Conservation (phyloP, 23 tunicate species). For the Diplosoma virens region DNA sequence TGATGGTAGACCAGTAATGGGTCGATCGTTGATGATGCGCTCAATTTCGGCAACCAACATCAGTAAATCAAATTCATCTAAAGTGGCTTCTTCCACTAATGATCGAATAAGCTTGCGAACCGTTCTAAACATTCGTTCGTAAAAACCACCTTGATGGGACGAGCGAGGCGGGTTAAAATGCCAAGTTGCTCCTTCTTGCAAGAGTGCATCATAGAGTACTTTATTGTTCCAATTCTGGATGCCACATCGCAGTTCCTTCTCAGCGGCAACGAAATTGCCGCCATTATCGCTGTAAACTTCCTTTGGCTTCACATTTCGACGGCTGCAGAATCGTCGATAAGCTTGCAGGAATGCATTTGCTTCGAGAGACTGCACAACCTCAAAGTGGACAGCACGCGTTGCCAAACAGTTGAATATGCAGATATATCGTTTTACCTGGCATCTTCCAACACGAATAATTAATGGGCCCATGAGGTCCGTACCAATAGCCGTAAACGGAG, state of each 20-base stretch:
- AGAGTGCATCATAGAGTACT: too few relatives aligned
- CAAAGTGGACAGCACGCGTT: constrained; percentile 7
- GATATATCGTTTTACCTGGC: neutral
- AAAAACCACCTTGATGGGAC: too few relatives aligned
- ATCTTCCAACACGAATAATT: neutral
- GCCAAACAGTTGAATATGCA: neutral
- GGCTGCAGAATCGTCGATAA: neutral
- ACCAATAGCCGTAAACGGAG: neutral
- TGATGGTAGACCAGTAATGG: too few relatives aligned
- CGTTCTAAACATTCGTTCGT: too few relatives aligned
- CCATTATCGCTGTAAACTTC: neutral
- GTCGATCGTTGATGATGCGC: too few relatives aligned
- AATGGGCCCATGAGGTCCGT: constrained; percentile 4
- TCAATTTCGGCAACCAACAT: too few relatives aligned
- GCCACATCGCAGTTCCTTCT: neutral
- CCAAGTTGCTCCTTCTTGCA: too few relatives aligned
- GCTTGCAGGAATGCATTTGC: neutral
- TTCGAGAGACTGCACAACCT: neutral
- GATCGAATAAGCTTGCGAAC: too few relatives aligned
- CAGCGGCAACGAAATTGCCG: constrained; percentile 1
- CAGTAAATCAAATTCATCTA: too few relatives aligned
- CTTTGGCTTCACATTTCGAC: neutral
- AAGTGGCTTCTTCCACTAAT: too few relatives aligned
- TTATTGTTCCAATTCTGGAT: too few relatives aligned
- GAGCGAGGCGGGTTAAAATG: too few relatives aligned